Conservation (phyloP, 2,888 invertebrate species). For the Busseola fusca region DNA sequence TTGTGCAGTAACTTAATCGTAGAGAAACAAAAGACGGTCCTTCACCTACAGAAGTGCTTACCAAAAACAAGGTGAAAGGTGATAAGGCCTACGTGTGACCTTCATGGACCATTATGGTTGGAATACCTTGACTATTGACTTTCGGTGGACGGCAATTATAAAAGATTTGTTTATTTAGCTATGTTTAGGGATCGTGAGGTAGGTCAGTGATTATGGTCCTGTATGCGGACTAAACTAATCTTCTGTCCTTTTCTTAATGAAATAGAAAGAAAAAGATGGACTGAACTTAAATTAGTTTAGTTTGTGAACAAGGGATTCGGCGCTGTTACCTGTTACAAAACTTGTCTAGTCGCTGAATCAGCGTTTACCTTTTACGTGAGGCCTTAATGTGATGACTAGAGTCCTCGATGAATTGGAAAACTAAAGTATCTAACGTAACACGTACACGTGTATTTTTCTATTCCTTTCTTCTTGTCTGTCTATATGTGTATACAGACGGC, state of each 20-base stretch:
- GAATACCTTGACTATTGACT: conserved; percentile 18
- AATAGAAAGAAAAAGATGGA: too few species aligned
- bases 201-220: neutral
- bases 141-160: conserved; percentile 1
- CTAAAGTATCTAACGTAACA: too few species aligned
- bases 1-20: neutral
- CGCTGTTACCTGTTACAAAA: too few species aligned
- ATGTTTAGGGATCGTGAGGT: neutral
- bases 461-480: too few species aligned
- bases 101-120: conserved; percentile 7
- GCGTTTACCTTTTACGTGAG: neutral
- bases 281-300: too few species aligned
- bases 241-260: too few species aligned
- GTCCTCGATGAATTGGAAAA: neutral
- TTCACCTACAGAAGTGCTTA: conserved; percentile 19
- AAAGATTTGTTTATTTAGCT: neutral
- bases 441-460: too few species aligned
- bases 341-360: too few species aligned
- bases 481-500: too few species aligned
- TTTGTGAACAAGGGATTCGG: too few species aligned
- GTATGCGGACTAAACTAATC: neutral
- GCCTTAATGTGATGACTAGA: neutral
- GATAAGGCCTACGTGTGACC: conserved; percentile 6
- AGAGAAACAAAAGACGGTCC: conserved; percentile 12
- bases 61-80: conserved; percentile 18